Conservation (phyloP, 2,797 vertebrate genomes). For the Bovichtus variegatus region DNA sequence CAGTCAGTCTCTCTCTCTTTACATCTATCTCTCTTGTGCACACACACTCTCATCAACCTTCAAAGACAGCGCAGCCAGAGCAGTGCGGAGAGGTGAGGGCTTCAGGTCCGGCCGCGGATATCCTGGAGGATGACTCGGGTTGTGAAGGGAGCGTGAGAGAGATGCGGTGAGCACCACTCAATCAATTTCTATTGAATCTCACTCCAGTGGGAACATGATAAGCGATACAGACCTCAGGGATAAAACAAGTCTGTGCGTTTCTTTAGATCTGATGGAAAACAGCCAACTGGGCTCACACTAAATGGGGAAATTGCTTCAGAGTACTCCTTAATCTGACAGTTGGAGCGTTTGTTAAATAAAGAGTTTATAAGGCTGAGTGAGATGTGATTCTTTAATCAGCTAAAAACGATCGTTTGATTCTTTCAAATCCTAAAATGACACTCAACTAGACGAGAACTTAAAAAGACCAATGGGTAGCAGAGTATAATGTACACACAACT, state of each 20-base stretch:
- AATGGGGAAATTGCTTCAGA: constrained; percentile 20
- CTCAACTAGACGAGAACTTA: neutral
- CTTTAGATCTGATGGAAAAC: constrained; percentile 26
- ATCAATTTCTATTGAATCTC: constrained; percentile 76
- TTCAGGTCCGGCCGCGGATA: constrained; percentile 55
- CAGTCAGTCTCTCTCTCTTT: neutral
- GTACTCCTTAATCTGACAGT: neutral
- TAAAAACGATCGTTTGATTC: constrained; percentile 3
- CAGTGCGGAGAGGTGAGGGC: constrained; percentile 45
- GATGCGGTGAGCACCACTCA: constrained; percentile 61
- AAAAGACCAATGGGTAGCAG: neutral
- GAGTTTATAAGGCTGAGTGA: constrained; percentile 13
- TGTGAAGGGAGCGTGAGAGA: constrained; percentile 70
- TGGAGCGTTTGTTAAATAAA: constrained; percentile 20
- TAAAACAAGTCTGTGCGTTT: constrained; percentile 36
- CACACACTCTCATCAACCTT: constrained; percentile 6
- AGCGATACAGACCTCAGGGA: constrained; percentile 34
- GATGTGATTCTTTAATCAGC: constrained; percentile 5
- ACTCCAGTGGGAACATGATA: constrained; percentile 63
- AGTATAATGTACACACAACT: neutral
- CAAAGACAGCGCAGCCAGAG: constrained; percentile 42
- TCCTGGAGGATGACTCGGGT: constrained; percentile 62
- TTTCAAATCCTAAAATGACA: neutral
- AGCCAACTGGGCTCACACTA: neutral
- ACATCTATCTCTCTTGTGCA: constrained; percentile 1